Percentiles rank a stretch among this genome's conserved stretches.
These are phyloP conservation scores for Platynereis dumerilii DNA, from an alignment of 2,888 invertebrate species.

Conservation along the genomic window DNA sequence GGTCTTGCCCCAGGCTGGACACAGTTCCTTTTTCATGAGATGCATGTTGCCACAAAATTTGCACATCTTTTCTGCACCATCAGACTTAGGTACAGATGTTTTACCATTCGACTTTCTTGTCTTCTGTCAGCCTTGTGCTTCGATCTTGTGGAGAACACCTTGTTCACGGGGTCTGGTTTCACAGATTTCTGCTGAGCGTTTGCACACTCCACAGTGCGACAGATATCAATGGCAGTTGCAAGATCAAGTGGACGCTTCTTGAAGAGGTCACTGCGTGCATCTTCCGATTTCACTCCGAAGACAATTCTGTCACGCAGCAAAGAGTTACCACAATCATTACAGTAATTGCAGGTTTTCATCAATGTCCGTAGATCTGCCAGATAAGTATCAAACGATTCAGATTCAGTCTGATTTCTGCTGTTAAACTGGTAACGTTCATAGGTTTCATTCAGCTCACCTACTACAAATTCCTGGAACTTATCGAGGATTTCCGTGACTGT, in stretches of 20 bases:
- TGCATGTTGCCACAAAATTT: not conserved
- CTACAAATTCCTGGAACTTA: not conserved
- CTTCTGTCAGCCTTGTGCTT: no score
- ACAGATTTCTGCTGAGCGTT: not conserved
- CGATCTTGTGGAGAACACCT: no score
- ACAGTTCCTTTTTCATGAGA: not conserved
- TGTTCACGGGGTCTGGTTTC: not conserved
- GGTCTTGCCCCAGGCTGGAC: not conserved
- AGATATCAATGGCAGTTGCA: not conserved
- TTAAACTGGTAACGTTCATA: conserved; percentile 12
- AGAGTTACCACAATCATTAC: not conserved
- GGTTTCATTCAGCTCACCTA: conserved; percentile 10
- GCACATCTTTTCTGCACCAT: no score
- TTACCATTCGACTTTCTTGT: no score
- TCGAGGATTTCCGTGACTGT: not conserved
- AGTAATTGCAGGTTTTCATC: not conserved
- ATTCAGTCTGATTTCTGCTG: not conserved
- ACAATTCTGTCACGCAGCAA: conserved; percentile 4
- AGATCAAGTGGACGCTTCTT: not conserved
- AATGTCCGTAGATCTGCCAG: not conserved
- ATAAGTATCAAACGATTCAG: not conserved
- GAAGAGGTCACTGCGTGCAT: not conserved
- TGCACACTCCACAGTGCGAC: not conserved
- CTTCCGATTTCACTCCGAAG: not conserved
- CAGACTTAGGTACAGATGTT: no score